Percentiles rank a stretch among this genome's conserved stretches.
Evolutionary conservation across 2,797 vertebrate genomes (phyloP).

Genomic region (Spheniscus humboldti): DNA sequence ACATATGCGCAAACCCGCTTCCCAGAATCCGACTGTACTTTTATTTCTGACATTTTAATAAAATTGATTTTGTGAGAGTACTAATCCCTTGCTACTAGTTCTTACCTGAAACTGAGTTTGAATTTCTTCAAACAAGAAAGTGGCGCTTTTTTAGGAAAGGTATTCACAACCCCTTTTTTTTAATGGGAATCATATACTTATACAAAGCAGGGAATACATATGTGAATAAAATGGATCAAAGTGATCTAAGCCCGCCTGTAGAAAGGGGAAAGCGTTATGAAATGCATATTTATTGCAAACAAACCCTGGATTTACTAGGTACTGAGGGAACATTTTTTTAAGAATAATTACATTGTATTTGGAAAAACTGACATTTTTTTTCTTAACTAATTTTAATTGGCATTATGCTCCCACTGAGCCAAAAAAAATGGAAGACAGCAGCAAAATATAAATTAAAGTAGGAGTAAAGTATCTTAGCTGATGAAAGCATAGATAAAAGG

Average conservation of each 20-base stretch:
- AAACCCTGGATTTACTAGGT: not conserved
- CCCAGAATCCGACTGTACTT: not conserved
- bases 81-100: not conserved
- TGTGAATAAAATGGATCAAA: not conserved
- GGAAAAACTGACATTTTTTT: slow-evolving; percentile 36
- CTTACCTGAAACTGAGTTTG: not conserved
- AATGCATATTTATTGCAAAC: not conserved
- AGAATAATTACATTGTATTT: slow-evolving; percentile 5
- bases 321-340: not conserved
- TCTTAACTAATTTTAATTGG: slow-evolving; percentile 44
- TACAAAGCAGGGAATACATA: not conserved
- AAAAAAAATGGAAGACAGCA: not conserved
- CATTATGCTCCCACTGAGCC: not conserved
- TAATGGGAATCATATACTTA: not conserved
- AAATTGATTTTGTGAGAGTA: not conserved
- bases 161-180: not conserved
- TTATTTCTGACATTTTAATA: not conserved
- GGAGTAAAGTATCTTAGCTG: not conserved
- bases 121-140: not conserved
- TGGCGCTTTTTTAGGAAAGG: not conserved
- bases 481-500: not conserved
- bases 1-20: not conserved
- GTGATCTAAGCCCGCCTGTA: not conserved
- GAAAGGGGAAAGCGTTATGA: not conserved
- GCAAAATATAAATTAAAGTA: slow-evolving; percentile 21